Evolutionary conservation across 1,140 invertebrate species (phyloP), one percentile per base, ranked within the genome.

Genomic region (Camponotus pennsylvanicus): DNA sequence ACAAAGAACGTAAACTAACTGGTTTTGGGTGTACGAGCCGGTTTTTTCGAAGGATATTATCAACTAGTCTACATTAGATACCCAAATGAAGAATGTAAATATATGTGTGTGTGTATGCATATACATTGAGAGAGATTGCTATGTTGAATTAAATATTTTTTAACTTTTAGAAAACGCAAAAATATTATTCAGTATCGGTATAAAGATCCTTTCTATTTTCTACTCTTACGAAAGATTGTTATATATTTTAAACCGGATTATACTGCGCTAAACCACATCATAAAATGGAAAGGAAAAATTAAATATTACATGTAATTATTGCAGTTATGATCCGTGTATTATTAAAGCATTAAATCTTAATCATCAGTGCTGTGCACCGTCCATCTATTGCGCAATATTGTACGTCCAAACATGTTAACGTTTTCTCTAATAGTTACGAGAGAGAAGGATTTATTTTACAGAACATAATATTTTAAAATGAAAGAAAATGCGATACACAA

Each of bases 1-100:
- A 70, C 64, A 80, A 69, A 69, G 77, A 52, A 69, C 45, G 64
- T 45, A 78, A 66, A 78, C 76, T 80, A 80, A 80, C 77, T 70
- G 77, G 77, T 80, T 80, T 70, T 37, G 64, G 52, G 77, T 69
- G 49, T 79, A 55, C 69, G 77, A 69, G 49, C 64, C 77, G 77
- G 77, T 80, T 80, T 69, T 52, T 11, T 15, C 27, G 45, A 67
- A 52, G 45, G n/a, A 69, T 55, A 42, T 21, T 37, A 52, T 13
- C 27, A 27, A 32, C 18, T 42, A 59, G 9, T 13, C 15, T 45
- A 67, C 6, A 69, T 42, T 6, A 21, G 61, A 66, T 27, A 9
- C n/a, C 37, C 77, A 40, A 34, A 67, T 32, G 7, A 7, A 27
- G 18, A 82, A 73, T 73, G 18, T 73, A 57, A 0, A 69, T 40